Evolutionary conservation across 2,888 invertebrate genomes (phyloP).

Genomic region (Bhutanitis thaidina): DNA sequence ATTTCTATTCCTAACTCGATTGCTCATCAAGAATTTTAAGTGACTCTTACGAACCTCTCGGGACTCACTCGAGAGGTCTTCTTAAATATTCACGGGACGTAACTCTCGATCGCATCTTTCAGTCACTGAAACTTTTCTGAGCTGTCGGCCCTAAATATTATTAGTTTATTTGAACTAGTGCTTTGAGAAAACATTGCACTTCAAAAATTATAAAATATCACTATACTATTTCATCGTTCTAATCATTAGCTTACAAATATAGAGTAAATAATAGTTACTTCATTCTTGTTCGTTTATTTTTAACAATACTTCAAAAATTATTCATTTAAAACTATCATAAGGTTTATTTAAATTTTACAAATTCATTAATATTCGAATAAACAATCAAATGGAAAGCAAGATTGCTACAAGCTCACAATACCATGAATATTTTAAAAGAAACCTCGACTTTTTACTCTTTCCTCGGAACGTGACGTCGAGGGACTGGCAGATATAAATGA

Average conservation of each 20-base stretch:
- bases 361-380: constrained; percentile 28
- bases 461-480: constrained; percentile 52
- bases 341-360: too few relatives aligned
- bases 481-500: constrained; percentile 63
- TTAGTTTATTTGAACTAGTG: constrained; percentile 39
- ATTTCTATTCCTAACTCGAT: constrained; percentile 46
- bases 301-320: too few relatives aligned
- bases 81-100: constrained; percentile 70
- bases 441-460: constrained; percentile 47
- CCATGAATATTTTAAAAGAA: constrained; percentile 67
- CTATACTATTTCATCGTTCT: too few relatives aligned
- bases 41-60: constrained; percentile 56
- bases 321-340: background rate
- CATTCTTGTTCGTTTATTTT: too few relatives aligned
- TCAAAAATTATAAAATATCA: too few relatives aligned
- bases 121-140: constrained; percentile 45
- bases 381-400: constrained; percentile 36
- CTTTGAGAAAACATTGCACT: constrained; percentile 18
- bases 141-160: constrained; percentile 33
- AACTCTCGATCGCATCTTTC: constrained; percentile 60
- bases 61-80: constrained; percentile 56
- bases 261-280: too few relatives aligned
- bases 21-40: constrained; percentile 70
- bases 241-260: too few relatives aligned
- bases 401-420: constrained; percentile 32